Evolutionary conservation across 2,797 vertebrate genomes (phyloP), one percentile per base, ranked within the genome.

Genomic region (Rhinatrema bivittatum): DNA sequence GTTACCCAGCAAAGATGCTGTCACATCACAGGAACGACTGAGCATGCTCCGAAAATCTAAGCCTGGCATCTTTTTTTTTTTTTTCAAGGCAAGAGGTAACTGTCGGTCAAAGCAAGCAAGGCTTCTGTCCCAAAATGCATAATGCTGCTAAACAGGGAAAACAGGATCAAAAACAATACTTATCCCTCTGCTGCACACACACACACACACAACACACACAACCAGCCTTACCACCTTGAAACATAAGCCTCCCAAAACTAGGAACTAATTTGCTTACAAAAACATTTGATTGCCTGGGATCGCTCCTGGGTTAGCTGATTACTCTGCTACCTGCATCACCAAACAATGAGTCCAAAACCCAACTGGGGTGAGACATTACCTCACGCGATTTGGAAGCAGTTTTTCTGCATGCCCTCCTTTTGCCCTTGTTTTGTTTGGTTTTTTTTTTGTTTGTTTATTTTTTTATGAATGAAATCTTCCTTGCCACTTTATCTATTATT

Each of bases 51-150:
- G 25, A 57, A 43, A 29, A 30, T 40, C 55, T 62, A 50, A 63
- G 58, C 60, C 49, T 57, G 28, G 46, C 19, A 32, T 20, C 29
- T 9, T 27, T 34, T 12, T 12, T 25, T 27, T 19, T 50, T 14
- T 44, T 70, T 76, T 46, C 57, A 56, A 60, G 51, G 68, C 30
- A 44, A 45, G 76, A 73, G 82, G 82, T 84, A 81, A 84, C 81
- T 53, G 56, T 68, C 76, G 81, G 82, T 83, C 81, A 84, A 73
- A 59, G 22, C 30, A 42, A 56, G 21, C 15, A 21, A 50, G 50
- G 47, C 58, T 51, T 56, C 60, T 48, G 51, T 42, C 66, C 64
- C 58, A 50, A 30, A 53, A 42, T 27, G 55, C 60, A 62, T 58
- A 65, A 60, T 72, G 71, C 65, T 65, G 63, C 65, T 64, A 65